Conservation (phyloP, 2,797 vertebrate species). For the Rhinatrema bivittatum region DNA sequence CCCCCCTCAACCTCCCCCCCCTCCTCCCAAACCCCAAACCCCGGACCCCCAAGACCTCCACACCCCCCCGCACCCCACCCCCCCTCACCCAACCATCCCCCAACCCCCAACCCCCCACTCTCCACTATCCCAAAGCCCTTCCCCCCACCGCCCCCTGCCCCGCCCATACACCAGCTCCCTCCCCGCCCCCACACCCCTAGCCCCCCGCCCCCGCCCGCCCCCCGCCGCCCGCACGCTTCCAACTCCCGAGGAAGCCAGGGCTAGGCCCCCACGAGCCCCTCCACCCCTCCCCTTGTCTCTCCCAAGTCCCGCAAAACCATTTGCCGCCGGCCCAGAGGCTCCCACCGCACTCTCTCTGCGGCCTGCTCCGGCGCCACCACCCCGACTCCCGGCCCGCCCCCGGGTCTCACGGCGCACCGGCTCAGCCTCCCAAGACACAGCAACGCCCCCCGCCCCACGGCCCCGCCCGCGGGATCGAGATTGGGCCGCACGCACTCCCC, state of each 20-base stretch:
- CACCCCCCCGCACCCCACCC: background rate
- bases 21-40: background rate
- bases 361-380: background rate
- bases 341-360: constrained; percentile 14
- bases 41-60: constrained; percentile 17
- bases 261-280: no score
- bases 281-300: constrained; percentile 5
- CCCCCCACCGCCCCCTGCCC: no score
- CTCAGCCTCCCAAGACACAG: background rate
- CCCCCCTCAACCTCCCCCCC: background rate
- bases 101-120: constrained; percentile 14
- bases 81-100: background rate
- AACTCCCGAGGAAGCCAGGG: no score
- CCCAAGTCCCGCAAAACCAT: background rate
- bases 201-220: no score
- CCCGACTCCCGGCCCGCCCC: no score
- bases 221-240: no score
- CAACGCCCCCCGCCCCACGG: background rate
- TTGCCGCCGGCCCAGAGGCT: constrained; percentile 14
- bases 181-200: no score
- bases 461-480: no score
- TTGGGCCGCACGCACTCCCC: background rate
- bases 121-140: no score
- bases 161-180: no score
- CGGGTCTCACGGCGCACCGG: background rate